These are phyloP conservation scores for Beris morrisii DNA, from an alignment of 2,888 invertebrate species.

Conservation along the genomic window DNA sequence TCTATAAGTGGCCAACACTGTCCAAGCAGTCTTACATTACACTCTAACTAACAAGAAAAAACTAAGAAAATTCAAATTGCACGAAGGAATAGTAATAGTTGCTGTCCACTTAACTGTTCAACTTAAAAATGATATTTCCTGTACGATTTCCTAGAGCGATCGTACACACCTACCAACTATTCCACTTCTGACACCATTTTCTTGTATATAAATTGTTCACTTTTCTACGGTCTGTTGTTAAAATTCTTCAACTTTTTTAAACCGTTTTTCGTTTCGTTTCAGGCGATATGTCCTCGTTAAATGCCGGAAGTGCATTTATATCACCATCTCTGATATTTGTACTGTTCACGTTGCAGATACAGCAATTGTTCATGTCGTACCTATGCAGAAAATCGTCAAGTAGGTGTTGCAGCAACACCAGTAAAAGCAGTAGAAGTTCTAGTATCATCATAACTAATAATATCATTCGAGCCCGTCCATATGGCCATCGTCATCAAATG, in stretches of 20 bases:
- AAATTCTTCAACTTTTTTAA: slow-evolving; percentile 37
- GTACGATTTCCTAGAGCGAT: too few relatives aligned
- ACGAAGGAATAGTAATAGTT: too few relatives aligned
- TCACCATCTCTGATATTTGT: slow-evolving; percentile 29
- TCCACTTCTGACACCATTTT: slow-evolving; percentile 21
- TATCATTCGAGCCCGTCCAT: slow-evolving; percentile 7
- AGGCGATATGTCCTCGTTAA: slow-evolving; percentile 47
- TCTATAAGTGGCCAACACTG: too few relatives aligned
- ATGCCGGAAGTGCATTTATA: slow-evolving; percentile 40
- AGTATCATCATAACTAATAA: slow-evolving; percentile 6
- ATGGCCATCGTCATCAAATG: slow-evolving; percentile 5
- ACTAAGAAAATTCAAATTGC: too few relatives aligned
- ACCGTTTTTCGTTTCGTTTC: slow-evolving; percentile 47
- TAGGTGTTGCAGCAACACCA: slow-evolving; percentile 1
- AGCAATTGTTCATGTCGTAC: slow-evolving; percentile 27
- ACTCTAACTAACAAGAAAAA: too few relatives aligned
- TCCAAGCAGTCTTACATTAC: too few relatives aligned
- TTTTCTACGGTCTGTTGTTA: slow-evolving; percentile 39
- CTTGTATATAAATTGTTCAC: neutral
- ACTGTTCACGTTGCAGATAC: slow-evolving; percentile 31
- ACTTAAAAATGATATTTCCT: too few relatives aligned
- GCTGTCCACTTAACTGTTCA: too few relatives aligned
- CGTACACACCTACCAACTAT: too few relatives aligned
- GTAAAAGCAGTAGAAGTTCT: neutral
- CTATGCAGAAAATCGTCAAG: slow-evolving; percentile 7